These are phyloP conservation scores for Periophthalmus modestus DNA, from an alignment of 2,113 vertebrate genomes.

Conservation along the genomic window DNA sequence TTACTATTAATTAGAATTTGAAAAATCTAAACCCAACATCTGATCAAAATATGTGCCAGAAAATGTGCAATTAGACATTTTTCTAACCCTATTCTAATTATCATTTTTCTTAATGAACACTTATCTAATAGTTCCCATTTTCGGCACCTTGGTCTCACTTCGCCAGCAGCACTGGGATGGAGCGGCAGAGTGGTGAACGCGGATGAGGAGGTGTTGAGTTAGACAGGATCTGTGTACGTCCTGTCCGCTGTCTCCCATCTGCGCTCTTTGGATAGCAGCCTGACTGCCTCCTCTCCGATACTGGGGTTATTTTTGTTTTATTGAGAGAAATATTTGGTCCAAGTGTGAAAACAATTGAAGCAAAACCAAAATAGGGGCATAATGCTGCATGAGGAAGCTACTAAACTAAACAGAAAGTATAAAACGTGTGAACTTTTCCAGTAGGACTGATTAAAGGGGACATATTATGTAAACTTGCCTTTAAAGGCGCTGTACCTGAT, in stretches of 20 bases:
- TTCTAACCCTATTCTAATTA: neutral
- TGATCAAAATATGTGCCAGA: neutral
- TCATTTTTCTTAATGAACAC: constrained; percentile 14
- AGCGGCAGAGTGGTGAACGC: constrained; percentile 45
- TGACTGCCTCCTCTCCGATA: neutral
- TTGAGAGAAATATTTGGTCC: constrained; percentile 4
- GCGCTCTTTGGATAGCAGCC: constrained; percentile 23
- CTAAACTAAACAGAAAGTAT: no score
- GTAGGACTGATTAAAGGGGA: no score
- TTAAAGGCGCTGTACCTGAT: no score
- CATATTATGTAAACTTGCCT: no score
- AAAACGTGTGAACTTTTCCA: no score
- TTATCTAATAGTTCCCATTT: constrained; percentile 3
- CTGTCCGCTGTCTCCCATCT: constrained; percentile 49
- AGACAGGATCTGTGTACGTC: constrained; percentile 45
- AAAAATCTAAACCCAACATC: no score
- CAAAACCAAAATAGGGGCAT: constrained; percentile 29
- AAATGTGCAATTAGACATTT: neutral
- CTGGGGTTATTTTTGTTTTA: neutral
- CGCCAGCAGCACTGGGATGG: constrained; percentile 47
- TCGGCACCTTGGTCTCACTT: constrained; percentile 35
- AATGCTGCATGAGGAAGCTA: constrained; percentile 1
- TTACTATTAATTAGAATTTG: no score
- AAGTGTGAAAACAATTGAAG: constrained; percentile 39
- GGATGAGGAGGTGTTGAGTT: constrained; percentile 58